phyloP scores from a whole-genome alignment of 2,797 vertebrate species.

The Phoebastria nigripes region DNA sequence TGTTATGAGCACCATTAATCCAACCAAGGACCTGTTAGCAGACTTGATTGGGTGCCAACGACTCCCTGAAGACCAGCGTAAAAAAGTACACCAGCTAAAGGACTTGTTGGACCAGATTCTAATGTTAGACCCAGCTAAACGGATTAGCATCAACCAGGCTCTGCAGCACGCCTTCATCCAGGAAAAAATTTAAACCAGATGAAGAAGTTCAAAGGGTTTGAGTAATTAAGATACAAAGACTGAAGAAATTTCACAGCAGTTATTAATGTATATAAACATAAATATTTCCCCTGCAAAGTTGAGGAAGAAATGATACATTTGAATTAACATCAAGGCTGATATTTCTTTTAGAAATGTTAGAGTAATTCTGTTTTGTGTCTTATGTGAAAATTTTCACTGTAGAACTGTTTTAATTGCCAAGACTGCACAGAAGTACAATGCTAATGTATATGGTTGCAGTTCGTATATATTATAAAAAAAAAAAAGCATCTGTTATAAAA shows the following conservation, averaged over 20 bases:
- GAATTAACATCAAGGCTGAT: slow-evolving; percentile 81
- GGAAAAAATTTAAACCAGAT: slow-evolving; percentile 93
- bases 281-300: slow-evolving; percentile 84
- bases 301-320: slow-evolving; percentile 83
- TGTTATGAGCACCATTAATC: slow-evolving; percentile 99
- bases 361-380: slow-evolving; percentile 81
- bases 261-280: slow-evolving; percentile 88
- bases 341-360: slow-evolving; percentile 84
- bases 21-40: slow-evolving; percentile 96
- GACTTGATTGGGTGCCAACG: slow-evolving; percentile 97
- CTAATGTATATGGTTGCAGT: slow-evolving; percentile 80
- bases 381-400: slow-evolving; percentile 81
- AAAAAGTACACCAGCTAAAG: slow-evolving; percentile 98
- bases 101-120: slow-evolving; percentile 97
- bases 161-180: slow-evolving; percentile 98
- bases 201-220: slow-evolving; percentile 83
- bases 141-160: slow-evolving; percentile 99
- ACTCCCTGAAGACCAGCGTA: slow-evolving; percentile 97
- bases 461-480: slow-evolving; percentile 70
- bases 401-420: slow-evolving; percentile 83
- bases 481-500: slow-evolving; percentile 72
- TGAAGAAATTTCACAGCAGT: slow-evolving; percentile 81
- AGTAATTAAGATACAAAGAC: slow-evolving; percentile 84
- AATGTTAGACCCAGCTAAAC: slow-evolving; percentile 98
- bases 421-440: slow-evolving; percentile 80